Conservation (phyloP, 2,888 invertebrate species). For the Conistra vaccinii region DNA sequence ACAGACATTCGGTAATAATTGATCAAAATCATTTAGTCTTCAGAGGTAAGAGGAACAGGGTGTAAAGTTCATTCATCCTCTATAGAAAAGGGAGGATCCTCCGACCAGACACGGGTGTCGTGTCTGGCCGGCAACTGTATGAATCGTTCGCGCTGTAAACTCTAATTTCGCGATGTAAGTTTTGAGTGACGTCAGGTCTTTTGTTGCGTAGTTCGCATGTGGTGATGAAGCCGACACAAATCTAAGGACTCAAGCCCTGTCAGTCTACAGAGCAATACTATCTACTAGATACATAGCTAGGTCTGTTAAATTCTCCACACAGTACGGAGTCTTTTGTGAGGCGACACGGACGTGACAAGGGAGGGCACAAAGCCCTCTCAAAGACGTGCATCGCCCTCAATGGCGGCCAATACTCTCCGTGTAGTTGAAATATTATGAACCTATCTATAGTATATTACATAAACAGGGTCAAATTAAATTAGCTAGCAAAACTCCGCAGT, state of each 20-base stretch:
- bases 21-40: background rate
- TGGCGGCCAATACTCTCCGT: slow-evolving; percentile 45
- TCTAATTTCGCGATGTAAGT: too few species aligned
- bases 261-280: background rate
- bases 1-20: background rate
- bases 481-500: too few species aligned
- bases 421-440: slow-evolving; percentile 11
- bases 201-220: too few species aligned
- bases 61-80: too few species aligned
- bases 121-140: too few species aligned
- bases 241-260: background rate
- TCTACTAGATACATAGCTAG: slow-evolving; percentile 3
- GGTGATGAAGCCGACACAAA: too few species aligned
- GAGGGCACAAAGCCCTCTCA: slow-evolving; percentile 49
- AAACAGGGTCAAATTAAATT: background rate
- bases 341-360: slow-evolving; percentile 50
- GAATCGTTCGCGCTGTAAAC: too few species aligned
- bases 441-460: background rate
- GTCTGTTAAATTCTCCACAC: background rate
- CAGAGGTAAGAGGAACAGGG: too few species aligned
- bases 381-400: slow-evolving; percentile 51
- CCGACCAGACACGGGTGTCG: too few species aligned
- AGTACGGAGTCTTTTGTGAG: slow-evolving; percentile 39
- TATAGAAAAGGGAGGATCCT: too few species aligned
- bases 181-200: too few species aligned